Percentiles rank a stretch among this genome's conserved stretches.
These are phyloP conservation scores for Bombus impatiens DNA, from an alignment of 1,140 invertebrate species.

Conservation along the genomic window DNA sequence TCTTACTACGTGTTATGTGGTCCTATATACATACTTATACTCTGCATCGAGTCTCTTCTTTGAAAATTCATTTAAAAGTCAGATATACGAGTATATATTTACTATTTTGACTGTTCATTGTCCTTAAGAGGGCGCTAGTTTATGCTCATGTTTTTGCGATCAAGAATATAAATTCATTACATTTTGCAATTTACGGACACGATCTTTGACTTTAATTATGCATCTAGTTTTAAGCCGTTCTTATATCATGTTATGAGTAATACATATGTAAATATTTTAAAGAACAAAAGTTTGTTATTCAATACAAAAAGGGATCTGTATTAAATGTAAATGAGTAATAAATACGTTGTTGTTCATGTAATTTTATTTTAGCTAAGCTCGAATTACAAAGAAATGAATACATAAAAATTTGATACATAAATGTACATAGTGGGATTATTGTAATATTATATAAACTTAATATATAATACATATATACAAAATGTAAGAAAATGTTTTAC, in stretches of 20 bases:
- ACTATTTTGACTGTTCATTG: neutral
- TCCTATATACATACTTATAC: neutral
- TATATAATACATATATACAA: neutral
- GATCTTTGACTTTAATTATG: neutral
- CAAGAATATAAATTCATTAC: neutral
- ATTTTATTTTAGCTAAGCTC: neutral
- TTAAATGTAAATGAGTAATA: neutral
- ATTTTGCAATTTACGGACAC: neutral
- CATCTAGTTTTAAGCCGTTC: neutral
- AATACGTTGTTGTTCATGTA: neutral
- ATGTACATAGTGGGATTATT: neutral
- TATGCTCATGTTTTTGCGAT: neutral
- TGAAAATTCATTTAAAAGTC: conserved; percentile 38
- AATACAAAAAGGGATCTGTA: neutral
- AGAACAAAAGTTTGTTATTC: neutral
- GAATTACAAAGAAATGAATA: neutral
- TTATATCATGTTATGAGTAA: neutral
- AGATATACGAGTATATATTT: neutral
- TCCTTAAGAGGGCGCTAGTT: conserved; percentile 30
- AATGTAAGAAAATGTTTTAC: conserved; percentile 1
- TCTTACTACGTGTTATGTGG: neutral
- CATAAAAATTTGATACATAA: neutral
- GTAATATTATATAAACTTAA: neutral
- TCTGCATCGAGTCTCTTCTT: conserved; percentile 7
- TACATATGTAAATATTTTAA: neutral